Base-by-base conservation (phyloP, 2,113 vertebrate genomes). In the Odontophorus gujanensis region DNA sequence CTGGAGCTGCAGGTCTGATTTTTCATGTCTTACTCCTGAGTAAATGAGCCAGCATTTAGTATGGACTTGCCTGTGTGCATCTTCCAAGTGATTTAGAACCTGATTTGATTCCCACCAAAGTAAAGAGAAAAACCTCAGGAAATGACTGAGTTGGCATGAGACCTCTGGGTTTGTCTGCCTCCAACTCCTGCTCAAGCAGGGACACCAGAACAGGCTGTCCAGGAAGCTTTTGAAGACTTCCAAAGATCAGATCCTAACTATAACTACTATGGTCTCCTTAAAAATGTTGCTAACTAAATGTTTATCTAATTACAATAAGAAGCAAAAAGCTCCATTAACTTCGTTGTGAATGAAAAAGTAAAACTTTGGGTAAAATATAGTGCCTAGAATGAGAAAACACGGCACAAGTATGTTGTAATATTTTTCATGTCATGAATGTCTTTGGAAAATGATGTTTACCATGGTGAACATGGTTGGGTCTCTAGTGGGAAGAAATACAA, bases 1-100 rank as follows among this genome's bases (percentile, higher is more conserved):
- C 21, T 3, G 25, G 80, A 95, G 76, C 88, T 81, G 47, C 42
- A 58, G 66, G n/a, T 82, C 92, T 69, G 36, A 93, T 78, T 94
- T 87, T 87, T 75, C 72, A 65, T 59, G 69, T 43, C 90, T 74
- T 43, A 18, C 50, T 95, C 71, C 81, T 20, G 14, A 93, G 61
- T n/a, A n/a, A n/a, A n/a, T n/a, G 82, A 93, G 30, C 81, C 93
- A 93, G 69, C 87, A 80, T 71, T 19, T 83, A 73, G 62, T 57
- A 74, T 22, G 32, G 45, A 21, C 36, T 75, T 82, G 36, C 68
- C 45, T 92, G 4, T 12, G 26, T 4, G 8, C 36, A 42, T 69
- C 61, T 93, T 90, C 79, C 81, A 34, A 53, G 57, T 79, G 55
- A 24, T 51, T 55, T 84, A 19, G 59, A 42, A 38, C n/a, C 36